A percentile compares a stretch with the other conserved stretches of the same genome.
phyloP scores from a whole-genome alignment of 2,113 vertebrate species.

The Colinus virginianus region DNA sequence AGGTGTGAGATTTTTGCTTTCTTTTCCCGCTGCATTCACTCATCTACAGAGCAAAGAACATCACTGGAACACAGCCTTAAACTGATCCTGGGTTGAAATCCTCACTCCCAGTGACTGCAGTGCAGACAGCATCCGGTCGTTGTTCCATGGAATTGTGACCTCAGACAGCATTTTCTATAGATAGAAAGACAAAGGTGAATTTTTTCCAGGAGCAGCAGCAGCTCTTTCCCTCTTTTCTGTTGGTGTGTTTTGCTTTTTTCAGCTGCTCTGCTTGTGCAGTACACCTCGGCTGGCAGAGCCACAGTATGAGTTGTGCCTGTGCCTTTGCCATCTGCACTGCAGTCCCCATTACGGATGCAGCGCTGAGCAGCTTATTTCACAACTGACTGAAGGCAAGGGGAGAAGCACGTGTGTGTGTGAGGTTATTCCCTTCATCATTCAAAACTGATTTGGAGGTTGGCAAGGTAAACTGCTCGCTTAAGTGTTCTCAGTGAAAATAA shows the following conservation, averaged over 20 bases:
- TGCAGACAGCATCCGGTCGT: background rate
- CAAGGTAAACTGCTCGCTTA: background rate
- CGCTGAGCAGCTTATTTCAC: slow-evolving; percentile 65
- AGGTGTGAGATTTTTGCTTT: background rate
- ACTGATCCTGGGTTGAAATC: background rate
- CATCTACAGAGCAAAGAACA: background rate
- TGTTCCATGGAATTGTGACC: accelerated
- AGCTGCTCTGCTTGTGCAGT: background rate
- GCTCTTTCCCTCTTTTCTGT: background rate
- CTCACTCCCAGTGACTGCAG: background rate
- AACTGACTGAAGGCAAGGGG: slow-evolving; percentile 50
- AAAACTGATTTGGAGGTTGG: background rate
- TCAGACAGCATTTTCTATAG: background rate
- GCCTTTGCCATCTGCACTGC: slow-evolving; percentile 69
- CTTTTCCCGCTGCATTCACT: background rate
- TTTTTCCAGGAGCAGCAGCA: background rate
- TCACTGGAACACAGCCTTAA: background rate
- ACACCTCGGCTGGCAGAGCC: background rate
- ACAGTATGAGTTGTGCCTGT: slow-evolving; percentile 8
- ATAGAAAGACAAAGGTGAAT: background rate
- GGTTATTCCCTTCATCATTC: background rate
- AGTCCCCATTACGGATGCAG: slow-evolving; percentile 72
- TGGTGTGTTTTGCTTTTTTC: background rate
- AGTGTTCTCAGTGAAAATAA: background rate
- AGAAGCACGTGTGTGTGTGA: background rate